Conservation (phyloP, 2,113 vertebrate species). For the Saimiri boliviensis region DNA sequence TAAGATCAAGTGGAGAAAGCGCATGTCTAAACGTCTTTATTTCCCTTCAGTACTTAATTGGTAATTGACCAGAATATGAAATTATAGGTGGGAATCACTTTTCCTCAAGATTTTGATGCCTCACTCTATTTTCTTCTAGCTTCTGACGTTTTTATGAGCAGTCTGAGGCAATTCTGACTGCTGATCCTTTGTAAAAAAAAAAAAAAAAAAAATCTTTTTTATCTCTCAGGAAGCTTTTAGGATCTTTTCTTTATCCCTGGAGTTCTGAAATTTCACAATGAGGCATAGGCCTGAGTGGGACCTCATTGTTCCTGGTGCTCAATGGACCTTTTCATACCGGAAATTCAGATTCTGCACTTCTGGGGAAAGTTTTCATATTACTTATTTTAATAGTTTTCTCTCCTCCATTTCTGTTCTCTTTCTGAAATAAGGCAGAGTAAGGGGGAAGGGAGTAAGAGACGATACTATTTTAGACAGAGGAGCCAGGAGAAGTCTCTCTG, state of each 20-base stretch:
- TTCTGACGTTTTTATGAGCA: slow-evolving; percentile 57
- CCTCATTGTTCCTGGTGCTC: background rate
- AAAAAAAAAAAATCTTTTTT: background rate
- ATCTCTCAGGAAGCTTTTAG: slow-evolving; percentile 8
- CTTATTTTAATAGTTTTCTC: background rate
- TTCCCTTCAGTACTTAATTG: slow-evolving; percentile 4
- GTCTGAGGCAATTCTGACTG: background rate
- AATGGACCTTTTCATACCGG: background rate
- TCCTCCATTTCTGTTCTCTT: background rate
- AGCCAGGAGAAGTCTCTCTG: background rate
- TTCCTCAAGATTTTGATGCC: background rate
- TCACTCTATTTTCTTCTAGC: background rate
- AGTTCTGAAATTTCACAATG: slow-evolving; percentile 12
- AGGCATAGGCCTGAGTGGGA: background rate
- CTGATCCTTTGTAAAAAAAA: background rate
- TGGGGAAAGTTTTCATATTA: background rate
- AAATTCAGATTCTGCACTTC: background rate
- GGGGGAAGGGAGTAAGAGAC: background rate
- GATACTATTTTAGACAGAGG: background rate
- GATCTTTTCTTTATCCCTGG: background rate
- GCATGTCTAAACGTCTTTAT: background rate
- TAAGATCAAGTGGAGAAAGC: background rate
- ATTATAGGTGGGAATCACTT: background rate
- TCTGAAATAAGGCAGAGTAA: slow-evolving; percentile 20
- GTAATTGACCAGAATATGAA: slow-evolving; percentile 6